Evolutionary conservation across 2,888 invertebrate genomes (phyloP).

Genomic region (Hymenopus coronatus): DNA sequence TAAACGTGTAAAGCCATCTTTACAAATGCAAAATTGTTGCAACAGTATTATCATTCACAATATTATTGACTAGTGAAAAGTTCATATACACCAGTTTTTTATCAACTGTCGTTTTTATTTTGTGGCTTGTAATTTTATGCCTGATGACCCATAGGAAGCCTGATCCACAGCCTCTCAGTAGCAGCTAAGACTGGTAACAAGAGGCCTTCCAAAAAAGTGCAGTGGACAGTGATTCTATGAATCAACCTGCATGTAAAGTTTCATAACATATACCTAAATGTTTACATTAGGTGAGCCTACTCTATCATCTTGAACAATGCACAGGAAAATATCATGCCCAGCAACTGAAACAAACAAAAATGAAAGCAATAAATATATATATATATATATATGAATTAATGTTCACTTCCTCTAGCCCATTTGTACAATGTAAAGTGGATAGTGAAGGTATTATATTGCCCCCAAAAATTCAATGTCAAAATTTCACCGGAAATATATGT

Average conservation of each 20-base stretch:
- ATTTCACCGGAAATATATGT: too few species aligned
- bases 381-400: too few species aligned
- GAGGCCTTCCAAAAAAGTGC: too few species aligned
- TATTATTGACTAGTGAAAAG: background rate
- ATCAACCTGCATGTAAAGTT: background rate
- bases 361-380: background rate
- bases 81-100: background rate
- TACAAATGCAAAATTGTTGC: background rate
- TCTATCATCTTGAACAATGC: conserved; percentile 82
- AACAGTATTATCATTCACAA: background rate
- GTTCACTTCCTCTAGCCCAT: too few species aligned
- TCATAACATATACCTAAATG: background rate
- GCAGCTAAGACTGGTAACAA: too few species aligned
- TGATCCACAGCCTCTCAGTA: too few species aligned
- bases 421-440: too few species aligned
- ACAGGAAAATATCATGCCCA: conserved; percentile 82
- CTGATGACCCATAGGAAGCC: too few species aligned
- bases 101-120: background rate
- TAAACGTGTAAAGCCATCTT: background rate
- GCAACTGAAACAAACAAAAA: conserved; percentile 61
- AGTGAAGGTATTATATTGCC: too few species aligned
- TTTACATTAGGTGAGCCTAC: conserved; percentile 38
- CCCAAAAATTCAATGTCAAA: too few species aligned
- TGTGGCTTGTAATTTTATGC: background rate
- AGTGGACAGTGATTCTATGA: too few species aligned